Evolutionary conservation across 1,140 invertebrate species (phyloP), one percentile per base, ranked within the genome.

Genomic region (Sogatella furcifera): DNA sequence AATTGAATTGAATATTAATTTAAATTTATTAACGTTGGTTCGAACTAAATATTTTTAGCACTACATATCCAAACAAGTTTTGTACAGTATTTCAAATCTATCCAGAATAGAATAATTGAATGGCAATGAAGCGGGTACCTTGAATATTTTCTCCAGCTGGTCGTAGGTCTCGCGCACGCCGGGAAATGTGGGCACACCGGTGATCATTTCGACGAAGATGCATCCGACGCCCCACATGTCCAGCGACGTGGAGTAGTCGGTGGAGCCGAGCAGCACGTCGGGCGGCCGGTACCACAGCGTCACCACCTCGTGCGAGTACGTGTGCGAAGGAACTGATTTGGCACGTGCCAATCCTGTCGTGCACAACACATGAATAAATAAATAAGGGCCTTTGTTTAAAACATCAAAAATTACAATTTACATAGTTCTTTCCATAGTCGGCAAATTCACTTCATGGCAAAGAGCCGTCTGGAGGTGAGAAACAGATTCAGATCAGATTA

Each of bases 211-310:
- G 44, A 95, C 89, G 76, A 97, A 97, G 74, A 98, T 97, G 76
- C 95, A 98, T 22, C 95, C 95, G 53, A 97, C 95, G 58, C 95
- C 94, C 95, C 96, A 98, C 88, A 98, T 96, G 75, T 98, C 88
- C 66, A 92, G 74, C 41, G 88, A 90, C 57, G 93, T 95, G 19
- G 92, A 93, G 74, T 98, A 98, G 71, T 97, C 89, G 5, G 94
- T 97, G 62, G 92, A 95, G 56, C 96, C 96, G 44, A 98, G 81
- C 14, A 98, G 81, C 13, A 98, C 95, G 76, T 98, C 96, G 41
- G 95, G 95, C 43, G 95, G 95, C 69, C 95, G 81, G 70, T 92
- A 92, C 89, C 90, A 92, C 46, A 91, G 74, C 43, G 95, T 98
- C 61, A 98, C 95, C 42, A 98, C 95, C 76, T 98, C 95, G 72